These are phyloP conservation scores for Cheumatopsyche charites DNA, from an alignment of 1,140 invertebrate genomes.

Conservation along the genomic window DNA sequence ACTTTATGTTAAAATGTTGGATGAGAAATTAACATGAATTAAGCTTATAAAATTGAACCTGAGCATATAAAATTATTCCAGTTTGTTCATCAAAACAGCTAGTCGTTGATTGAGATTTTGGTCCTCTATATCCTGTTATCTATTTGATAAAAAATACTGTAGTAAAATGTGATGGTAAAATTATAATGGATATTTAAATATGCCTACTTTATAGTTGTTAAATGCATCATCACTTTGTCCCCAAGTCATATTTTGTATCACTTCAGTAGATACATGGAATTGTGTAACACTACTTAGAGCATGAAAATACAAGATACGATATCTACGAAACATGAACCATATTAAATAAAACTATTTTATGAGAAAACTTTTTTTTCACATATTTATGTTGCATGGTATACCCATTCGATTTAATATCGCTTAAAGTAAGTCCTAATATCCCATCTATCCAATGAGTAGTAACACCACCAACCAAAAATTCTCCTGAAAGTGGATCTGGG, in stretches of 20 bases:
- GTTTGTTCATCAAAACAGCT: conserved; percentile 73
- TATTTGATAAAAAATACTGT: conserved; percentile 41
- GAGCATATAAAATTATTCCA: conserved; percentile 75
- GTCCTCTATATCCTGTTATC: conserved; percentile 67
- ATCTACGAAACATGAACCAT: conserved; percentile 54
- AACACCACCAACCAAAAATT: conserved; percentile 66
- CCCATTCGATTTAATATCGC: conserved; percentile 54
- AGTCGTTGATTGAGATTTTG: conserved; percentile 73
- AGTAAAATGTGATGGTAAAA: conserved; percentile 6
- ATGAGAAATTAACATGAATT: too few species aligned
- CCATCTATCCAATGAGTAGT: conserved; percentile 74
- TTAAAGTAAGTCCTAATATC: conserved; percentile 66
- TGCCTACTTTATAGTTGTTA: conserved; percentile 69
- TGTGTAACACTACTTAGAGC: conserved; percentile 75
- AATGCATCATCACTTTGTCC: conserved; percentile 64
- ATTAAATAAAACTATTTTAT: neutral
- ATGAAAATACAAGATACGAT: conserved; percentile 75
- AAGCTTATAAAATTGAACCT: conserved; percentile 58
- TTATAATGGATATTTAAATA: neutral
- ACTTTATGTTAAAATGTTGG: conserved; percentile 13
- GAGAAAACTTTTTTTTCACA: neutral
- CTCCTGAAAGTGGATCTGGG: conserved; percentile 70
- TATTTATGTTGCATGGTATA: too few species aligned
- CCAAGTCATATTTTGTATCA: conserved; percentile 72
- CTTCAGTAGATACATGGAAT: conserved; percentile 71